Evolutionary conservation across 2,113 vertebrate species (phyloP).

Genomic region (human): GRCh38 chr13:106355001-106355500

Average conservation of each 20-base stretch:
- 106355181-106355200: not conserved
- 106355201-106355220: not conserved
- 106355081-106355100: not conserved
- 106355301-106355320: too few species aligned
- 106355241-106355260: not conserved
- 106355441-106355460: not conserved
- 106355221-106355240: not conserved
- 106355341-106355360: not conserved
- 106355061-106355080: too few species aligned
- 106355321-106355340: not conserved
- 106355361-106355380: too few species aligned
- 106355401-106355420: not conserved
- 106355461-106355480: not conserved
- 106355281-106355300: not conserved
- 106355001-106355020: not conserved
- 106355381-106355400: rapidly evolving
- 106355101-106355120: not conserved
- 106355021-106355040: too few species aligned
- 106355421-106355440: not conserved
- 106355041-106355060: not conserved
- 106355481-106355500: not conserved
- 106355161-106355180: too few species aligned
- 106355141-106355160: too few species aligned
- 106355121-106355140: not conserved
- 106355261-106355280: not conserved